Evolutionary conservation across 2,888 invertebrate species (phyloP), one percentile per base, ranked within the genome.

Genomic region (Philhelius pedissequus): DNA sequence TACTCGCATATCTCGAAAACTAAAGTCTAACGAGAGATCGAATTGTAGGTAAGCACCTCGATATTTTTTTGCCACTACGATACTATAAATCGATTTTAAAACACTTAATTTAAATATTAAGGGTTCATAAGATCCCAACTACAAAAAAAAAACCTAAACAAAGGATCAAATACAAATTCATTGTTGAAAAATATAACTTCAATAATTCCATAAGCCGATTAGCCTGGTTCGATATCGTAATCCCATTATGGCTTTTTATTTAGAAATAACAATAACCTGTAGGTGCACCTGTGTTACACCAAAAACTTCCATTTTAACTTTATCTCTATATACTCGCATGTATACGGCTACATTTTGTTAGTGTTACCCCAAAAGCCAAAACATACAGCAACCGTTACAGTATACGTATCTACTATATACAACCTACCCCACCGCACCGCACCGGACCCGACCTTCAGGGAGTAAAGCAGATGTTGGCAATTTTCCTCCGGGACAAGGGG

Each of bases 241-340:
- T 81, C 76, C 81, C 77, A 77, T 81, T 81, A 77, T 64, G 58
- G 66, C 77, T 58, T 81, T 58, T 81, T 81, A 81, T 81, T 81
- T 71, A 77, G 66, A 76, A 76, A 81, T 81, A 81, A 81, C 81
- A 76, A 60, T 77, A 77, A 71, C 81, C 77, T 40, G 38, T 38
- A 71, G 76, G 58, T 77, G 48, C 81, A 81, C 77, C 81, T 80
- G 80, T 76, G 80, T 60, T 75, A 50, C 18, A 58, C 50, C 48
- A 32, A 64, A 76, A 76, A 80, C 48, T 80, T 48, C 60, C 20
- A 62, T 32, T 38, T 9, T 38, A 38, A 38, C 18, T 11, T 15
- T 25, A n/a, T 15, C 27, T 43, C 7, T 22, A 45, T 45, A 48
- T n/a, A n/a, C n/a, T n/a, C n/a, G n/a, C n/a, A n/a, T 7, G 2